Base-by-base conservation (phyloP, 2,797 vertebrate genomes). In the Tamandua tetradactyla region DNA sequence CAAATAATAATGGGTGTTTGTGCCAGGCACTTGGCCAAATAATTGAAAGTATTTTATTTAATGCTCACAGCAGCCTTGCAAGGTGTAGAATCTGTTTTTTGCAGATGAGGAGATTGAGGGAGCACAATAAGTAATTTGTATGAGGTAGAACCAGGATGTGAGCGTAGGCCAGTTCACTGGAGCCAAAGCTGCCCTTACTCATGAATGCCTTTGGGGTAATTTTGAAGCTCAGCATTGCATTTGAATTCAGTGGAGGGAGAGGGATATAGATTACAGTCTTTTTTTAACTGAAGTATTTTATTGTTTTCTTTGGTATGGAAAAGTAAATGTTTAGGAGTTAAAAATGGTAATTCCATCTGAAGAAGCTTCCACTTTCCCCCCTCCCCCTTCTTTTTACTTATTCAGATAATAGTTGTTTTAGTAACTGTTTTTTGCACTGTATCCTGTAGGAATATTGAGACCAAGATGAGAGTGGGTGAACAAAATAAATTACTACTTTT, bases 1-100 rank as follows among this genome's bases (percentile, higher is more conserved):
- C 32, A 61, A 66, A 47, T 93, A 59, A n/a, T 75, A 72, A 66
- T 84, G 52, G 15, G 52, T 79, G 40, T 72, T 93, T 91, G 64
- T 80, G 40, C 47, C 64, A 64, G 62, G 64, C 61, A 85, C 20
- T 62, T 62, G 64, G 23, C 20, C 75, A 86, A 81, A 25, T 64
- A 69, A 68, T 71, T 79, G 49, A 82, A 88, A 94, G 49, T 93
- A 75, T 76, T 71, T 84, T 49, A 37, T 93, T 86, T 95, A 91
- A 90, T 87, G 32, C 47, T 92, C 32, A 89, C n/a, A 75, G 44
- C 32, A 52, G 20, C 40, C 47, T 82, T 92, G 23, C 68, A 30
- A 90, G 37, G 25, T 84, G 23, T 84, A 89, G 52, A 12, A 6
- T 64, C 15, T 94, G 23, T 87, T 61, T 32, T 44, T 93, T 78